phyloP scores from a whole-genome alignment of 2,888 invertebrate species.

The Lasioglossum villosulum region DNA sequence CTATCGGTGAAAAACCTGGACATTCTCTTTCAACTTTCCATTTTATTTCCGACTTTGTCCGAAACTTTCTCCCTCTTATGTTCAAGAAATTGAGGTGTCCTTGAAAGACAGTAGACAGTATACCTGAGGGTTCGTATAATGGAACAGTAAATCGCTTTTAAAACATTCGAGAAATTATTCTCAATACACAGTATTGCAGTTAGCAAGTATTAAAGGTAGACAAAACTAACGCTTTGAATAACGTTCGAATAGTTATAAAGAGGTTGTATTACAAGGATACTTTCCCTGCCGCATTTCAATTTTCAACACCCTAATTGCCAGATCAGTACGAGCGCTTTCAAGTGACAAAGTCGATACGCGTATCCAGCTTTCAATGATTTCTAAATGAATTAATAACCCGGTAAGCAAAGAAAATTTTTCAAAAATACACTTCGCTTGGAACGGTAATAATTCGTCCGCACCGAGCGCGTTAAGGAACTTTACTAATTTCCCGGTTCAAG shows the following conservation, averaged over 20 bases:
- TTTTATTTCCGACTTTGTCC: neutral
- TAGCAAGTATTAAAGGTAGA: no score
- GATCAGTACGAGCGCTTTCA: neutral
- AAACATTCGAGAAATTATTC: neutral
- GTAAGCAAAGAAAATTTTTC: neutral
- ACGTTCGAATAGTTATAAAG: no score
- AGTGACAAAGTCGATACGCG: neutral
- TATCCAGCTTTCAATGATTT: neutral
- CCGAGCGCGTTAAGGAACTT: neutral
- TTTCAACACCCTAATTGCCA: neutral
- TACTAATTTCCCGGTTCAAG: neutral
- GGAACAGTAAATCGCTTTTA: neutral
- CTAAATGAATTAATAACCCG: neutral
- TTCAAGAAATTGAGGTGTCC: neutral
- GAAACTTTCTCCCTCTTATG: no score
- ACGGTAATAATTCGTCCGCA: neutral
- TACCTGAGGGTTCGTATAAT: neutral
- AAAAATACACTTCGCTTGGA: neutral
- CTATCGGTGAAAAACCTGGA: slow-evolving; percentile 14
- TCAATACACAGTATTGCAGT: no score
- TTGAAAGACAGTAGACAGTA: neutral
- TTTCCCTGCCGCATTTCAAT: no score
- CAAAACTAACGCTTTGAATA: no score
- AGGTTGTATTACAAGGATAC: no score
- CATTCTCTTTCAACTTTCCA: neutral